phyloP scores from a whole-genome alignment of 1,140 invertebrate species.

The Nephotettix cincticeps region DNA sequence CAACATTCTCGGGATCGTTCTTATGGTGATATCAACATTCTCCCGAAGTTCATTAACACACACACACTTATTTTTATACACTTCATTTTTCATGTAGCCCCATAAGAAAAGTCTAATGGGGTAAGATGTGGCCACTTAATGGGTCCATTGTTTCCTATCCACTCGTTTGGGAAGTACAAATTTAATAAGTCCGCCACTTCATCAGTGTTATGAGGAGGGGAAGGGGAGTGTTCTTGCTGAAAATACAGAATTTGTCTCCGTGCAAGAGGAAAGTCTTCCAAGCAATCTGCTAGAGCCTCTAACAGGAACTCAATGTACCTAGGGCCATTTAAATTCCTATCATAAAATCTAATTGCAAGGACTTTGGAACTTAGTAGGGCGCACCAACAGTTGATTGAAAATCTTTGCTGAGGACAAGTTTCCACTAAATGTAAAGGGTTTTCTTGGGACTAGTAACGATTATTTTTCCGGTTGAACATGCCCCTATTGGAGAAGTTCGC shows the following conservation, averaged over 20 bases:
- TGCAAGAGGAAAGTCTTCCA: background rate
- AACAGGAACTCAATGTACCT: background rate
- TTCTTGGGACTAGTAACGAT: conserved; percentile 3
- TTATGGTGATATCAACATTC: background rate
- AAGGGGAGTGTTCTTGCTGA: background rate
- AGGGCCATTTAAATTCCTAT: background rate
- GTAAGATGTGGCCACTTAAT: background rate
- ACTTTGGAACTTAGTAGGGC: too few relatives aligned
- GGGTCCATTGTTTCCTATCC: too few relatives aligned
- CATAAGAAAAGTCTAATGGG: background rate
- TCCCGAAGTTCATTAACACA: too few relatives aligned
- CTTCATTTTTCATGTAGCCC: too few relatives aligned
- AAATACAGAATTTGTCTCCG: background rate
- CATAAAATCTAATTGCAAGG: background rate
- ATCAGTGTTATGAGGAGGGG: background rate
- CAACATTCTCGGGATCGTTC: background rate
- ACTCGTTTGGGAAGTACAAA: background rate
- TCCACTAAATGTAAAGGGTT: background rate
- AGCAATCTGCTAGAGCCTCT: background rate
- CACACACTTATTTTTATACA: too few relatives aligned
- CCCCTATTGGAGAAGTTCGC: conserved; percentile 10
- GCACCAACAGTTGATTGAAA: conserved; percentile 1
- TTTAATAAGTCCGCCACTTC: conserved; percentile 4
- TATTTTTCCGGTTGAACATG: background rate
- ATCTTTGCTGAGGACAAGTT: background rate